These are phyloP conservation scores for Cavia aperea DNA, from an alignment of 2,113 vertebrate genomes.

Conservation along the genomic window DNA sequence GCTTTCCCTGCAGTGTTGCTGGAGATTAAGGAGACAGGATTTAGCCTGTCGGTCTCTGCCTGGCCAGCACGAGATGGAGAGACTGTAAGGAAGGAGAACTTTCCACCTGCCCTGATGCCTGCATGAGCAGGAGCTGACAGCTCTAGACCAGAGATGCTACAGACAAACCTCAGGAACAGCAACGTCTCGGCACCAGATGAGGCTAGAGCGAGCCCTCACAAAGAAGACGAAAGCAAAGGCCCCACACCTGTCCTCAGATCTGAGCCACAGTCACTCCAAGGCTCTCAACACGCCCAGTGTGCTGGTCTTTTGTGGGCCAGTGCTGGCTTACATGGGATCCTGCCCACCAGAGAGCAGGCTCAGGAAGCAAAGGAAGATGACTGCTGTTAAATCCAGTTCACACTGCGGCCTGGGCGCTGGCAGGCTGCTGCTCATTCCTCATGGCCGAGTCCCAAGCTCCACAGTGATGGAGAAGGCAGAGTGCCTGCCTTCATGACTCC, in stretches of 20 bases:
- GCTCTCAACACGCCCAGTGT: neutral
- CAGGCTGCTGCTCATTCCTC: neutral
- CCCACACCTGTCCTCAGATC: neutral
- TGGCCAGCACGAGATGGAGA: neutral
- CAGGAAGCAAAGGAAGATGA: conserved; percentile 3
- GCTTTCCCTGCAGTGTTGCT: conserved; percentile 13
- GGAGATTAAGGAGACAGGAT: neutral
- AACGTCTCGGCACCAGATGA: conserved; percentile 40
- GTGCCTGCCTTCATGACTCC: neutral
- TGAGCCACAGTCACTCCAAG: neutral
- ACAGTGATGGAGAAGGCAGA: neutral
- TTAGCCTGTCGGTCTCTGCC: neutral
- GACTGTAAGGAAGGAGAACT: neutral
- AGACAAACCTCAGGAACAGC: conserved; percentile 6
- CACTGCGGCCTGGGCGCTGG: neutral
- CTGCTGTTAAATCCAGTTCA: neutral
- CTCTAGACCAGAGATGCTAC: neutral
- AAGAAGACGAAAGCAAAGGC: neutral
- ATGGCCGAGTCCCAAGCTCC: neutral
- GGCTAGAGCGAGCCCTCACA: neutral
- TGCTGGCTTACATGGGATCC: neutral
- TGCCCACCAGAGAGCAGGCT: neutral
- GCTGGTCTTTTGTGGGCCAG: neutral
- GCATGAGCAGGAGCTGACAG: neutral
- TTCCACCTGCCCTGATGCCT: neutral